Percentiles rank a stretch among this genome's conserved stretches.
phyloP scores from a whole-genome alignment of 2,113 vertebrate genomes.

The Leptodactylus fuscus region DNA sequence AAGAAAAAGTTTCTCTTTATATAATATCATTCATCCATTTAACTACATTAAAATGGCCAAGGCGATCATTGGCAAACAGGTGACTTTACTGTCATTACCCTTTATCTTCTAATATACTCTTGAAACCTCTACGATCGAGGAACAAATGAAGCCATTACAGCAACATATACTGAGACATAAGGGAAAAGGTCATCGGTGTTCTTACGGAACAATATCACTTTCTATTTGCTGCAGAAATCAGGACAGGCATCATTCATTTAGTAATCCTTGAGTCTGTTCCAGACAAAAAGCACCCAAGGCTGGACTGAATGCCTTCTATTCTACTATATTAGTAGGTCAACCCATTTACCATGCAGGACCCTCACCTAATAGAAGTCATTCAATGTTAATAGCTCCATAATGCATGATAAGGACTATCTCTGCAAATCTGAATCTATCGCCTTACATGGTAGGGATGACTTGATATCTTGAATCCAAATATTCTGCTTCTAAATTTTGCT shows the following conservation, averaged over 20 bases:
- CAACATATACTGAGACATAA: neutral
- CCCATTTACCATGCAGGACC: neutral
- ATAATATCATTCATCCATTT: neutral
- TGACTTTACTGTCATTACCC: neutral
- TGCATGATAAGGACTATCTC: neutral
- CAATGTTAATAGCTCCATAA: neutral
- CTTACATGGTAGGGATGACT: neutral
- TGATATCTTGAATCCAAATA: neutral
- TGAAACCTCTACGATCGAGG: neutral
- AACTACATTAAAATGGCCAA: neutral
- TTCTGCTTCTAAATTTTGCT: neutral
- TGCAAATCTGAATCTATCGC: neutral
- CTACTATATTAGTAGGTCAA: neutral
- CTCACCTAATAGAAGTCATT: neutral
- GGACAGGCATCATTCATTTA: conserved; percentile 7
- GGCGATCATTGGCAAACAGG: neutral
- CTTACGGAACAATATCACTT: neutral
- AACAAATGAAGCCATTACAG: neutral
- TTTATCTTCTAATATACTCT: neutral
- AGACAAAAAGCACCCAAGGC: conserved; percentile 15
- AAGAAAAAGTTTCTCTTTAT: neutral
- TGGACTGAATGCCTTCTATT: neutral
- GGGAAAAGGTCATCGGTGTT: neutral
- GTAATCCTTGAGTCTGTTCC: neutral
- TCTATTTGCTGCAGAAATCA: neutral